These are phyloP conservation scores for Ficedula albicollis DNA, from an alignment of 2,797 vertebrate genomes.

Conservation along the genomic window DNA sequence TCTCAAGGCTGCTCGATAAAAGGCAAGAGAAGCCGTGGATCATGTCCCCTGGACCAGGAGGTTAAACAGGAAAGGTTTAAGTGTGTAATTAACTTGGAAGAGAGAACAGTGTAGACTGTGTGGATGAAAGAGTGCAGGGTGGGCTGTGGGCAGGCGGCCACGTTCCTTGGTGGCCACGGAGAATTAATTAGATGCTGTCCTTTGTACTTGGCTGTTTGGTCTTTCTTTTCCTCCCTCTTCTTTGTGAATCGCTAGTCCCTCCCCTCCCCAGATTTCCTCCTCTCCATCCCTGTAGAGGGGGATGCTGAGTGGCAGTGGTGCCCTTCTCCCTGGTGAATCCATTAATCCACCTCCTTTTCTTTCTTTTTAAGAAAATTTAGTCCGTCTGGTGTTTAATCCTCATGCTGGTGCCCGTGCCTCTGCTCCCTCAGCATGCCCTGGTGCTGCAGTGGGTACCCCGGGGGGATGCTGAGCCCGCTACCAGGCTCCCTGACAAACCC, in stretches of 20 bases:
- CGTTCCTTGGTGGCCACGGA: background rate
- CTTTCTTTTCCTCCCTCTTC: background rate
- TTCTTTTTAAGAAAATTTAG: background rate
- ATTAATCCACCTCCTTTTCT: background rate
- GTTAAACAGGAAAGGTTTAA: conserved; percentile 47
- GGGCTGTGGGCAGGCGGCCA: conserved; percentile 19
- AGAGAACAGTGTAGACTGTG: background rate
- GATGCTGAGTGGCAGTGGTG: background rate
- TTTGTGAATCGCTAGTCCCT: background rate
- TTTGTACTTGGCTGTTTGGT: background rate
- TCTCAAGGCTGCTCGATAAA: background rate
- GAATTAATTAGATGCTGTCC: conserved; percentile 14
- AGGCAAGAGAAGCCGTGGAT: background rate
- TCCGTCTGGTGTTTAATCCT: background rate
- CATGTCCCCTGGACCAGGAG: conserved; percentile 26
- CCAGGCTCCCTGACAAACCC: background rate
- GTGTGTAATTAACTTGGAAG: conserved; percentile 52
- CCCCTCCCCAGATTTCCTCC: background rate
- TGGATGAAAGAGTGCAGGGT: background rate
- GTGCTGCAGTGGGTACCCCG: background rate
- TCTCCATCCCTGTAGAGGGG: background rate
- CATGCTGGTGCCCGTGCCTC: fast-evolving
- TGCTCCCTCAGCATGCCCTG: background rate
- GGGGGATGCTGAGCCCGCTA: background rate
- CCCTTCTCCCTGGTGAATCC: background rate